Conservation (phyloP, 2,888 invertebrate genomes). For the Mesoligia furuncula region DNA sequence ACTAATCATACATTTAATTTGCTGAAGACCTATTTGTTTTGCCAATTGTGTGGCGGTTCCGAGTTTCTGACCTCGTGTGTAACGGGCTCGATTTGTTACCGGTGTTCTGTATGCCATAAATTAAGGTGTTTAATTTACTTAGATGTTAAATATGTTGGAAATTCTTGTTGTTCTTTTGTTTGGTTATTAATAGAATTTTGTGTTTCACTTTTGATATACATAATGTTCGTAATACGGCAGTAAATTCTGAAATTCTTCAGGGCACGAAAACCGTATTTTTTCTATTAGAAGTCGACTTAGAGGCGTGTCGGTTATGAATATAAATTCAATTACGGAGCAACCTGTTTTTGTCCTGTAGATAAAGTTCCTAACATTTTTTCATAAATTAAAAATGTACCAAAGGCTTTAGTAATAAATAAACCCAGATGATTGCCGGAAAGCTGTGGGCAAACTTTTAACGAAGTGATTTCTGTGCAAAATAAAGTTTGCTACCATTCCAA, state of each 20-base stretch:
- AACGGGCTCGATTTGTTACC: slow-evolving; percentile 23
- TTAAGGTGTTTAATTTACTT: slow-evolving; percentile 3
- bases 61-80: slow-evolving; percentile 14
- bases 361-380: slow-evolving; percentile 52
- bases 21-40: slow-evolving; percentile 57
- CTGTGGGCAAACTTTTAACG: slow-evolving; percentile 78
- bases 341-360: slow-evolving; percentile 45
- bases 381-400: slow-evolving; percentile 57
- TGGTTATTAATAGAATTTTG: slow-evolving; percentile 13
- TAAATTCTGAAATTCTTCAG: slow-evolving; percentile 12
- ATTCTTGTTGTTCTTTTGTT: not conserved
- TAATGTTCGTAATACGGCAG: slow-evolving; percentile 8
- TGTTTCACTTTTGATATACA: slow-evolving; percentile 28
- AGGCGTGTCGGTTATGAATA: slow-evolving; percentile 48
- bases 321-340: slow-evolving; percentile 50
- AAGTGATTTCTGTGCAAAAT: slow-evolving; percentile 71
- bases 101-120: slow-evolving; percentile 17
- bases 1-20: slow-evolving; percentile 74
- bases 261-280: slow-evolving; percentile 24
- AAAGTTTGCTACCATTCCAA: slow-evolving; percentile 53
- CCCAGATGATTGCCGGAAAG: slow-evolving; percentile 65
- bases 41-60: slow-evolving; percentile 29
- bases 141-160: not conserved
- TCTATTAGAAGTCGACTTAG: slow-evolving; percentile 33
- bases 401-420: slow-evolving; percentile 64